These are phyloP conservation scores for Halichondria panicea DNA, from an alignment of 37 sponge, comb jelly and placozoan species.

Conservation along the genomic window DNA sequence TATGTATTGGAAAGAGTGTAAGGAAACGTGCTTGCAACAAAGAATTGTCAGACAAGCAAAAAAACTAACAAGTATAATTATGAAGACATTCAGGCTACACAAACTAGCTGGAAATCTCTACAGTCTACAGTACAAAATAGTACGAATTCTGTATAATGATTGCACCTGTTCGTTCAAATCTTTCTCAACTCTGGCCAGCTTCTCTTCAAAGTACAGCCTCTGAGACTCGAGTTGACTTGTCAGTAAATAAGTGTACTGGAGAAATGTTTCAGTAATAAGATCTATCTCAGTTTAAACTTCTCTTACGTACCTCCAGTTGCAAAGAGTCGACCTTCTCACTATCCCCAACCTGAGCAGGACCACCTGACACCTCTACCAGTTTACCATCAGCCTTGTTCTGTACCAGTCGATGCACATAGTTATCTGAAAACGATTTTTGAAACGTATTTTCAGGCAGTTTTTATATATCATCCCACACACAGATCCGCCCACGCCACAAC, in stretches of 20 bases:
- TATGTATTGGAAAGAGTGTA: too few species aligned
- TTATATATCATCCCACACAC: not conserved
- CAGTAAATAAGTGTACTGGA: constrained; percentile 88
- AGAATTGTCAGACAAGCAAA: too few species aligned
- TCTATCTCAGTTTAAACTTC: not conserved
- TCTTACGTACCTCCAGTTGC: constrained; percentile 76
- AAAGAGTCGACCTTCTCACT: constrained; percentile 88
- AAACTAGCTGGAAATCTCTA: too few species aligned
- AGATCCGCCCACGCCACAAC: not conserved
- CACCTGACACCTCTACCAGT: constrained; percentile 83
- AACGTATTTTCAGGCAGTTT: not conserved
- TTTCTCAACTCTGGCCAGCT: constrained; percentile 72
- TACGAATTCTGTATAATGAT: too few species aligned
- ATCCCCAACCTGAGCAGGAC: constrained; percentile 32
- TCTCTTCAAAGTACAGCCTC: constrained; percentile 94
- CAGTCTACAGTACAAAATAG: too few species aligned
- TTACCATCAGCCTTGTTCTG: constrained; percentile 98
- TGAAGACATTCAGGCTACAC: too few species aligned
- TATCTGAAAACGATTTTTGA: constrained; percentile 49
- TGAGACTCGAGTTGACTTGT: constrained; percentile 96
- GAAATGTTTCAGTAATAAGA: not conserved
- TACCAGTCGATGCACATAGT: constrained; percentile 96
- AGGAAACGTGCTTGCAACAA: too few species aligned
- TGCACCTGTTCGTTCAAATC: constrained; percentile 74
- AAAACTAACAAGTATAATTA: too few species aligned